Conservation (phyloP, 1,140 invertebrate species). For the Euura saliciscinereae region DNA sequence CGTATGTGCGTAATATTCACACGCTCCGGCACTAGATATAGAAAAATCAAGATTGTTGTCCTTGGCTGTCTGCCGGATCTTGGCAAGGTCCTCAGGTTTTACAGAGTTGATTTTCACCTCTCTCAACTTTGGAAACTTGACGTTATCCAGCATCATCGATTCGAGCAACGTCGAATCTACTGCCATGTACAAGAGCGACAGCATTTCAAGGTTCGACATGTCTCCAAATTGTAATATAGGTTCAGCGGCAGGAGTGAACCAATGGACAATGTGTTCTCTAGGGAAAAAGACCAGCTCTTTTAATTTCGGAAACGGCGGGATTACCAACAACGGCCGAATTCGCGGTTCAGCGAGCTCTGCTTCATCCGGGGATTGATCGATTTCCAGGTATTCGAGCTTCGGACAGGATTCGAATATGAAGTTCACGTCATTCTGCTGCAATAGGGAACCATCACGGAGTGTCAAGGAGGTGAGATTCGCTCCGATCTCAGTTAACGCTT, state of each 20-base stretch:
- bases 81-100: background rate
- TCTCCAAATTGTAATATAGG: background rate
- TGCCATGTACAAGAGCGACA: background rate
- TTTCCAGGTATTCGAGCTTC: background rate
- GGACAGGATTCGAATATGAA: background rate
- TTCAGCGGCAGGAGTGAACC: no score
- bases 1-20: no score
- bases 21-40: no score
- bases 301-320: background rate
- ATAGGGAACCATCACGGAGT: background rate
- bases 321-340: background rate
- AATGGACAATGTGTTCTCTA: no score
- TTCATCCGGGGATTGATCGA: background rate
- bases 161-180: background rate
- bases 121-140: background rate
- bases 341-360: background rate
- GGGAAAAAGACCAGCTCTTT: background rate
- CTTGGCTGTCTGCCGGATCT: background rate
- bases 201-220: background rate
- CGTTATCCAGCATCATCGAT: slow-evolving; percentile 3
- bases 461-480: background rate
- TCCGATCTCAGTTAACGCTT: background rate
- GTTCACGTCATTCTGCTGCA: background rate
- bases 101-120: background rate
- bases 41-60: background rate